Evolutionary conservation across 92 coral and sea anemone species (phyloP).

Genomic region (Phymanthus crucifer): DNA sequence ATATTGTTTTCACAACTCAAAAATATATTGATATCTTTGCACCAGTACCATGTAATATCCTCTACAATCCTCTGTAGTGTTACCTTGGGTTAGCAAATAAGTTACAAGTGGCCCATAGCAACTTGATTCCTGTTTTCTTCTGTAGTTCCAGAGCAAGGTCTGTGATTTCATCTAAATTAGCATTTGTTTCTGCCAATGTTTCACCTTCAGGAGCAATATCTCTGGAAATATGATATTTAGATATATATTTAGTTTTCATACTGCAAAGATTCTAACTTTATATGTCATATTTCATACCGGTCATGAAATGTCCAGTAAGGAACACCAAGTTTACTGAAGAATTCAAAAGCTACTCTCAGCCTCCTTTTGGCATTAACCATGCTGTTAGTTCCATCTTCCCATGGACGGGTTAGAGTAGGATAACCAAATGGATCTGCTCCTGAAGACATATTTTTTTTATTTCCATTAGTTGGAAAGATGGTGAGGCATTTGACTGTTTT

Average conservation of each 20-base stretch:
- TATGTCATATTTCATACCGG: conserved; percentile 41
- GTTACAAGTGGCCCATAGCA: conserved; percentile 89
- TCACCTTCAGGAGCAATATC: conserved; percentile 82
- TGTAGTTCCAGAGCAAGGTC: conserved; percentile 78
- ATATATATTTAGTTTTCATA: not conserved
- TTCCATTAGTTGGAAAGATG: no score
- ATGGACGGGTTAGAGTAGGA: conserved; percentile 75
- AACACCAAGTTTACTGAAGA: conserved; percentile 81
- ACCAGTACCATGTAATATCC: not conserved
- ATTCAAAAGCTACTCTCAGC: conserved; percentile 81
- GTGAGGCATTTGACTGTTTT: no score
- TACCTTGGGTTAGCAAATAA: conserved; percentile 84
- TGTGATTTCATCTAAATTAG: conserved; percentile 82
- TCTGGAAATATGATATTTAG: conserved; percentile 15
- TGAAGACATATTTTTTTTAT: conserved; percentile 1
- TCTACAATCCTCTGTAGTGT: not conserved
- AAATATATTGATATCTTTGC: no score
- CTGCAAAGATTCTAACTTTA: not conserved
- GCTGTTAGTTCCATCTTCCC: conserved; percentile 91
- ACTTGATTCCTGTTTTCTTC: conserved; percentile 69
- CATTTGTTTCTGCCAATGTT: conserved; percentile 72
- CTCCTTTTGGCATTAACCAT: conserved; percentile 87
- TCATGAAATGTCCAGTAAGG: conserved; percentile 88
- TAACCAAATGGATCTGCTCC: conserved; percentile 93
- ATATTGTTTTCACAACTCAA: no score